Base-by-base conservation (phyloP, 2,113 vertebrate species). In the Entelurus aequoreus region DNA sequence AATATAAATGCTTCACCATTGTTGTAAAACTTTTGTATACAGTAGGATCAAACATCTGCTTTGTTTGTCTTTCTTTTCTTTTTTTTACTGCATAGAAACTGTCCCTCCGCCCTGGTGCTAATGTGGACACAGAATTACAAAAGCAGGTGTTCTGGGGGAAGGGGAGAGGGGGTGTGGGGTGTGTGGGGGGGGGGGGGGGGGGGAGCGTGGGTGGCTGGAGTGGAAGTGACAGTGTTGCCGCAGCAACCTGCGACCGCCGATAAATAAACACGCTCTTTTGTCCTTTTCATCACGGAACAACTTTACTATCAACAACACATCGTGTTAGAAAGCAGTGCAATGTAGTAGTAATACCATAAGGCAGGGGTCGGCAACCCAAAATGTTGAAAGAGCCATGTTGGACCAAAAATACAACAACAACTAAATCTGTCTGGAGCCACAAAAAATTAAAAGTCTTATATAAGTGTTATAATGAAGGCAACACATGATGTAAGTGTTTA, bases 61-160 rank as follows among this genome's bases (percentile, higher is more conserved):
- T 55, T 38, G 13, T 8, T 40, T 37, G 8, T 42, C 9, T n/a
- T 9, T 5, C 21, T 16, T 42, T 6, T 40, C 5, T 56, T 19
- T 57, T 28, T 10, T 56, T 11, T 19, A 57, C n/a, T 11, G 8
- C 54, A 16, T 13, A n/a, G 54, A 40, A 55, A 14, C 6, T 38
- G n/a, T 56, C n/a, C 40, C 40, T 9, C 40, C 40, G 3, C 40
- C 8, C 40, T 7, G 38, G 38, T 40, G 54, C n/a, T 38, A 13
- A 42, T 13, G 38, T 21, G 54, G 54, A 44, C 38, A 44, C 54
- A n/a, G 10, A 40, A 57, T 57, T 57, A 57, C n/a, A 44, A 57
- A 57, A 42, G 54, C 54, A 57, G 54, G 54, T 57, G 54, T 57
- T 44, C 15, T 5, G 16, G 6, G 54, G 11, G 9, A 5, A 3